phyloP scores from a whole-genome alignment of 2,888 invertebrate genomes.

The Rotaria macrura region DNA sequence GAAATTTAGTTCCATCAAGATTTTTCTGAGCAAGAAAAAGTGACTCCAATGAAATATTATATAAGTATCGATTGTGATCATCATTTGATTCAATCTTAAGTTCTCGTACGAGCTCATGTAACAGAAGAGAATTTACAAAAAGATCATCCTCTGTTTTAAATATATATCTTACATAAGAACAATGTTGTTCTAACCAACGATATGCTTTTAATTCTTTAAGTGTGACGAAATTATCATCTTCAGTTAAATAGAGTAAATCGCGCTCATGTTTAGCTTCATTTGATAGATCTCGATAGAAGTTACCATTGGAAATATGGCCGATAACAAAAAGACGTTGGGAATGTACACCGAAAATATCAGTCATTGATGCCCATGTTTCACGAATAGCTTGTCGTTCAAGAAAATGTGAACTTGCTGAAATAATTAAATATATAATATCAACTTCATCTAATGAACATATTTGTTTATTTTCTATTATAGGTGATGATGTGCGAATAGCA shows the following conservation, averaged over 20 bases:
- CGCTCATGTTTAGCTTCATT: background rate
- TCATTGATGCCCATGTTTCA: background rate
- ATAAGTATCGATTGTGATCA: background rate
- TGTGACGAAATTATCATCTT: background rate
- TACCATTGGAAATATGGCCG: background rate
- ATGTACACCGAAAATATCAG: background rate
- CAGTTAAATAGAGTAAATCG: background rate
- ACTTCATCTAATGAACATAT: background rate
- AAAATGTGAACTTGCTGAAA: background rate
- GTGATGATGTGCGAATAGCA: background rate
- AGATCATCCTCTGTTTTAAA: conserved; percentile 13
- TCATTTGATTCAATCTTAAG: background rate
- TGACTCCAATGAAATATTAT: background rate
- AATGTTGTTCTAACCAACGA: background rate
- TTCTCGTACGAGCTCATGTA: background rate
- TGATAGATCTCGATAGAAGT: background rate
- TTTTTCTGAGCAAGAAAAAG: background rate
- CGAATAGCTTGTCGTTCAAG: background rate
- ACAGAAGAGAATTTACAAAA: background rate
- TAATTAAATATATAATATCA: background rate
- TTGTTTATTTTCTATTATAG: background rate
- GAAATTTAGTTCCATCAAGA: background rate
- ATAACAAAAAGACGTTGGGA: background rate
- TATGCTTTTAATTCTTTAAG: background rate
- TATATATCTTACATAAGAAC: background rate